These are phyloP conservation scores for Oceanites oceanicus DNA, from an alignment of 2,113 vertebrate genomes.

Conservation along the genomic window DNA sequence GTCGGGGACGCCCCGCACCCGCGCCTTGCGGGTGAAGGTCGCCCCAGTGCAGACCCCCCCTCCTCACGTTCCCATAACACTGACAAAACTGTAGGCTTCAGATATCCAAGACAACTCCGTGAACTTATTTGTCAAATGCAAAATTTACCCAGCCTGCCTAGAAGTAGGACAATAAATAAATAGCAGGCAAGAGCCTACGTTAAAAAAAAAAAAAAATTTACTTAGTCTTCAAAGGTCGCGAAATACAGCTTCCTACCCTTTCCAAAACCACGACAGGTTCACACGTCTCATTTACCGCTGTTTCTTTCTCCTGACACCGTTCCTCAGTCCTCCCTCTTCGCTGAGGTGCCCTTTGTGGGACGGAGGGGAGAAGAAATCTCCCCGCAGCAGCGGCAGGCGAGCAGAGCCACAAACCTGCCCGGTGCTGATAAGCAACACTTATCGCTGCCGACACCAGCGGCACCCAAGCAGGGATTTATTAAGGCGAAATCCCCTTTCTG, in stretches of 20 bases:
- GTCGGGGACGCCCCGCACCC: rapidly evolving
- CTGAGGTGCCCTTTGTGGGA: not conserved
- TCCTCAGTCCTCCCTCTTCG: not conserved
- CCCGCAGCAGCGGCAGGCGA: not conserved
- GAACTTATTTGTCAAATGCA: not conserved
- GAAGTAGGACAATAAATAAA: not conserved
- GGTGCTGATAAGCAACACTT: rapidly evolving
- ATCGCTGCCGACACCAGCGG: rapidly evolving
- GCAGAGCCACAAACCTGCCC: not conserved
- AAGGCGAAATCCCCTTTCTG: not conserved
- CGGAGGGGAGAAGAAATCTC: not conserved
- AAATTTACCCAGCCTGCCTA: not conserved
- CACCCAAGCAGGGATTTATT: not conserved
- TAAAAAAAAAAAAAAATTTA: not conserved
- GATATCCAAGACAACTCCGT: not conserved
- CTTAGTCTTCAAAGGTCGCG: not conserved
- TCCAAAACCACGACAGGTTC: rapidly evolving
- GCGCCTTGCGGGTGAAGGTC: rapidly evolving
- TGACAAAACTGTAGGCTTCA: rapidly evolving
- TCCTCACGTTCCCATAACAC: not conserved
- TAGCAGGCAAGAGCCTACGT: rapidly evolving
- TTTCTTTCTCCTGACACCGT: not conserved
- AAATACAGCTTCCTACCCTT: not conserved
- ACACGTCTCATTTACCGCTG: not conserved
- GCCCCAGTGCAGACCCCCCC: rapidly evolving